Base-by-base conservation (phyloP, 1,140 invertebrate species). In the Ceratitis capitata region DNA sequence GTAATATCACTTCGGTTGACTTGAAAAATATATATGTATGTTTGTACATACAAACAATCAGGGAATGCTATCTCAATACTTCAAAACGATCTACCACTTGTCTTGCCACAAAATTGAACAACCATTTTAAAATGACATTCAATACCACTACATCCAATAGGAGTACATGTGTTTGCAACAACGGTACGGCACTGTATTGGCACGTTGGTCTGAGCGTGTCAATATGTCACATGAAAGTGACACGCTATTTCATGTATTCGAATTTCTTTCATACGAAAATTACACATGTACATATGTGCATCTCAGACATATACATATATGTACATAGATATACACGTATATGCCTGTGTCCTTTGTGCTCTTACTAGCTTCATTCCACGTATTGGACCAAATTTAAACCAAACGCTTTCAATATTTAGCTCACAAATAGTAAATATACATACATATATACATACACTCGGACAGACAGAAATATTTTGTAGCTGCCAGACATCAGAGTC, bases 211-310 rank as follows among this genome's bases (percentile, higher is more conserved):
- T 69, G 69, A 78, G 69, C 39, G 16, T 78, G 69, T 78, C 69
- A 78, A 78, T 78, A 39, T 78, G 69, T 78, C 69, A 78, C 35
- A 45, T 42, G 69, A 78, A 78, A 45, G 69, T 78, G 69, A 42
- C 39, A 78, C 39, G 69, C n/a, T 78, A 23, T 78, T 47, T 26
- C 69, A 78, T 78, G 35, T 78, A 45, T 45, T 78, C 32, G 39
- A 39, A 78, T 45, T 23, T 32, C 69, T 78, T 42, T 5, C 7
- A 45, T 7, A 39, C 64, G 19, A 61, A 61, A n/a, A n/a, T n/a
- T n/a, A n/a, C 58, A 61, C 1, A 61, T 61, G 56, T 61, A 29
- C 56, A 10, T 61, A 26, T 29, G 39, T 39, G 7, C 32, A 16
- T 39, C 16, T 69, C n/a, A 69, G 9, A 45, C 69, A 78, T 9